A percentile compares a stretch with the other conserved stretches of the same genome.
These are phyloP conservation scores for Apostichopus japonicus DNA, from an alignment of 35 echinoderm and acorn worm species.

Conservation along the genomic window DNA sequence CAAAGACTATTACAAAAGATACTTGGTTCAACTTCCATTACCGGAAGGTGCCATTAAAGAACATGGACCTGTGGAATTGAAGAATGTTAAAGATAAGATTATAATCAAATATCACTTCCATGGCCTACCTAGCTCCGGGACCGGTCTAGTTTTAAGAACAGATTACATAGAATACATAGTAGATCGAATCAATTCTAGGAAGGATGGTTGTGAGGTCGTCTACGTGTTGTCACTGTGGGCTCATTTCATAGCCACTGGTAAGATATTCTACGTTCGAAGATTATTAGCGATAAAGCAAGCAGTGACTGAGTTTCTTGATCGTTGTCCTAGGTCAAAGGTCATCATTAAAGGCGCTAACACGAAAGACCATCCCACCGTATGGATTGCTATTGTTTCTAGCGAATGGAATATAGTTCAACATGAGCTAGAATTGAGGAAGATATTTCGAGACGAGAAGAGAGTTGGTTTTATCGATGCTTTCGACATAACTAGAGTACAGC, in stretches of 20 bases:
- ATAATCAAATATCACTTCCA: constrained; percentile 22
- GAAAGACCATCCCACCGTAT: background rate
- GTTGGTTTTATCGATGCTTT: constrained; percentile 59
- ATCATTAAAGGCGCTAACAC: constrained; percentile 36
- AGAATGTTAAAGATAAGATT: background rate
- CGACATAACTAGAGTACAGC: constrained; percentile 52
- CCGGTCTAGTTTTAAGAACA: background rate
- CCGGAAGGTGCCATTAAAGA: no score
- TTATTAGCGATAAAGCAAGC: background rate
- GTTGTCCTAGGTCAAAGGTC: constrained; percentile 8
- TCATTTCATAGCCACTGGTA: background rate
- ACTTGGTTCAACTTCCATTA: background rate
- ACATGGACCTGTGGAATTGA: background rate
- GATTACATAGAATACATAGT: constrained; percentile 41
- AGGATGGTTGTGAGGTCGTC: background rate
- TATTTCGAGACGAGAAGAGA: constrained; percentile 11
- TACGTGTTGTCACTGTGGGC: constrained; percentile 8
- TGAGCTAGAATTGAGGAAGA: constrained; percentile 6
- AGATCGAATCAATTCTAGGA: background rate
- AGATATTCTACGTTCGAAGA: constrained; percentile 35
- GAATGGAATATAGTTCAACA: background rate
- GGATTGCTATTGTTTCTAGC: constrained; percentile 26
- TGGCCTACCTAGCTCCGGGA: constrained; percentile 1
- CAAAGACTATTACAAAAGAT: background rate
- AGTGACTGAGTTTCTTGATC: background rate